Percentiles rank a stretch among this genome's conserved stretches.
Evolutionary conservation across 2,797 vertebrate species (phyloP).

Genomic region (Pangasius mekongensis): DNA sequence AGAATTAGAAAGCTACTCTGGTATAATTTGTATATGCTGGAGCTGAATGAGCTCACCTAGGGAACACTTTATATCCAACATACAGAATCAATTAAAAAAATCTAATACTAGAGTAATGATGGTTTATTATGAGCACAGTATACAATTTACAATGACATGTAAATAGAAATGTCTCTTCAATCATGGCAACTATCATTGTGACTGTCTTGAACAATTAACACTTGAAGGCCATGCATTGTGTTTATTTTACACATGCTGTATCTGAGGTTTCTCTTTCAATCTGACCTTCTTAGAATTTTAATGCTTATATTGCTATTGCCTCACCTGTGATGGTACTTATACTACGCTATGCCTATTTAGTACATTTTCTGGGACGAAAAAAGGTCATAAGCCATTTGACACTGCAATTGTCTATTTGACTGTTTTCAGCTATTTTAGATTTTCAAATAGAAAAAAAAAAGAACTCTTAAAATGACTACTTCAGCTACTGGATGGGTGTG

Average conservation of each 20-base stretch:
- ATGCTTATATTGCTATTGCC: conserved; percentile 10
- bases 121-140: background rate
- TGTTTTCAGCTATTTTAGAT: background rate
- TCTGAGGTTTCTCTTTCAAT: conserved; percentile 8
- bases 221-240: conserved; percentile 40
- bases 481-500: conserved; percentile 4
- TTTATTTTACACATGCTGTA: conserved; percentile 41
- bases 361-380: background rate
- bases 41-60: background rate
- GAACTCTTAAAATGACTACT: background rate
- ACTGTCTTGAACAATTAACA: conserved; percentile 14
- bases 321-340: conserved; percentile 18
- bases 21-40: background rate
- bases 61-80: background rate
- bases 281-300: background rate
- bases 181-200: conserved; percentile 29
- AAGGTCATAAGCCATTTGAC: conserved; percentile 30
- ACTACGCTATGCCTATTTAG: conserved; percentile 24
- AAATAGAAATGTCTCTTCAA: conserved; percentile 15
- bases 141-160: background rate
- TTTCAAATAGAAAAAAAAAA: background rate
- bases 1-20: background rate
- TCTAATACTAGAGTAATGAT: background rate
- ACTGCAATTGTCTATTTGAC: conserved; percentile 15
- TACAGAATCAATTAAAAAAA: background rate